phyloP scores from a whole-genome alignment of 2,113 vertebrate genomes.

The Chlorodrepanis virens region DNA sequence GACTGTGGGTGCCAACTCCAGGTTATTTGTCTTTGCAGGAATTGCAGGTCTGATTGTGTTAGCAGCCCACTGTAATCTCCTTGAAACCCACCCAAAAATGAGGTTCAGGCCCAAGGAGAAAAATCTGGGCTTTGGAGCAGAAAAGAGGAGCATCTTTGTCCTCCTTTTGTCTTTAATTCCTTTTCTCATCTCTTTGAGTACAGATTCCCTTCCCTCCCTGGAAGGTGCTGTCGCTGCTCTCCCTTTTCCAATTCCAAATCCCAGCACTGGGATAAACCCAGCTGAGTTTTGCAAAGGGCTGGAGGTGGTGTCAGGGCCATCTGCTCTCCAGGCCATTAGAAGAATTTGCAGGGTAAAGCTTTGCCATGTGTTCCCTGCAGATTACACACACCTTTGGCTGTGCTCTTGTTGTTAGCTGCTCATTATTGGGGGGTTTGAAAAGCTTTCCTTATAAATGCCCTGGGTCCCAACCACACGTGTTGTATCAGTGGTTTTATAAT shows the following conservation, averaged over 20 bases:
- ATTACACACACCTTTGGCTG: constrained; percentile 51
- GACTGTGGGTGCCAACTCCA: background rate
- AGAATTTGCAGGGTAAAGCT: constrained; percentile 37
- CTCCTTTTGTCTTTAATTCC: background rate
- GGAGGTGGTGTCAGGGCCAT: constrained; percentile 28
- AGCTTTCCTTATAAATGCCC: constrained; percentile 33
- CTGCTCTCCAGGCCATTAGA: constrained; percentile 27
- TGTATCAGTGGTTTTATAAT: constrained; percentile 50
- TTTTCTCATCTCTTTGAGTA: background rate
- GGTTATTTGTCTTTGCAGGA: background rate
- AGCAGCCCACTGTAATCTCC: background rate
- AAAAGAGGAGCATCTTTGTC: background rate
- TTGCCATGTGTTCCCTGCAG: constrained; percentile 50
- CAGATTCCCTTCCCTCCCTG: background rate
- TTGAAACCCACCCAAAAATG: background rate
- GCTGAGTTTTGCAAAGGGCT: background rate
- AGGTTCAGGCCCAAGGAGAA: background rate
- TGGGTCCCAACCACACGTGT: constrained; percentile 20
- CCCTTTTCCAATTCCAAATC: background rate
- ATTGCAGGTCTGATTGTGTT: background rate
- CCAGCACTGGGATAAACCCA: background rate
- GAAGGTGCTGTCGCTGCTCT: background rate
- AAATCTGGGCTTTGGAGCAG: background rate
- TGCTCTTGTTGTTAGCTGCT: constrained; percentile 52
- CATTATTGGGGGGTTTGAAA: constrained; percentile 42